Conservation (phyloP, 2,888 invertebrate species). For the Campopleginae sp. region DNA sequence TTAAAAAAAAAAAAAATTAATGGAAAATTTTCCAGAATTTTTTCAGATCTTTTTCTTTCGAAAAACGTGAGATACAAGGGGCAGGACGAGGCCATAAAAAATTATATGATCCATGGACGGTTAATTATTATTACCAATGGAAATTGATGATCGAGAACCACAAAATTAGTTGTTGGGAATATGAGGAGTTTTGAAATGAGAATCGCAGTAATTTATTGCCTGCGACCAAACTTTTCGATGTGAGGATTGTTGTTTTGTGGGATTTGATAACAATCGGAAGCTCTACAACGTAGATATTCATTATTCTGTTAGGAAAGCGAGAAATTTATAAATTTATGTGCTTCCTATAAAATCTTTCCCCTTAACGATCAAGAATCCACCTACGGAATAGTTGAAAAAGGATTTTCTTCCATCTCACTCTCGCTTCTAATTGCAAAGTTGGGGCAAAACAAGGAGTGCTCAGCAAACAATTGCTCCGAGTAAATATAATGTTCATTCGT, state of each 20-base stretch:
- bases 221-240: not conserved
- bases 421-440: constrained; percentile 81
- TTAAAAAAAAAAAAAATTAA: not conserved
- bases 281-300: constrained; percentile 11
- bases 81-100: too few relatives aligned
- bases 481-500: constrained; percentile 81
- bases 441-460: constrained; percentile 80
- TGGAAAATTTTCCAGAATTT: too few relatives aligned
- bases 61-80: too few relatives aligned
- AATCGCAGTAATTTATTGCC: not conserved
- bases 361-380: constrained; percentile 17
- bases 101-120: too few relatives aligned
- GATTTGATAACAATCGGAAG: not conserved
- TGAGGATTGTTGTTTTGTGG: not conserved
- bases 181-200: not conserved
- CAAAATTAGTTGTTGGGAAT: not conserved
- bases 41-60: too few relatives aligned
- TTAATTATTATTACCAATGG: not conserved
- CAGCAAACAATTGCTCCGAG: constrained; percentile 78
- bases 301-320: constrained; percentile 36
- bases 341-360: constrained; percentile 46
- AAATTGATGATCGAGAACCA: not conserved
- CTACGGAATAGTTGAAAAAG: constrained; percentile 45
- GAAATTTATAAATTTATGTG: constrained; percentile 51
- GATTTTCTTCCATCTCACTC: constrained; percentile 66